Percentiles rank a stretch among this genome's conserved stretches.
phyloP scores from a whole-genome alignment of 2,888 invertebrate genomes.

The Erynnis tages region DNA sequence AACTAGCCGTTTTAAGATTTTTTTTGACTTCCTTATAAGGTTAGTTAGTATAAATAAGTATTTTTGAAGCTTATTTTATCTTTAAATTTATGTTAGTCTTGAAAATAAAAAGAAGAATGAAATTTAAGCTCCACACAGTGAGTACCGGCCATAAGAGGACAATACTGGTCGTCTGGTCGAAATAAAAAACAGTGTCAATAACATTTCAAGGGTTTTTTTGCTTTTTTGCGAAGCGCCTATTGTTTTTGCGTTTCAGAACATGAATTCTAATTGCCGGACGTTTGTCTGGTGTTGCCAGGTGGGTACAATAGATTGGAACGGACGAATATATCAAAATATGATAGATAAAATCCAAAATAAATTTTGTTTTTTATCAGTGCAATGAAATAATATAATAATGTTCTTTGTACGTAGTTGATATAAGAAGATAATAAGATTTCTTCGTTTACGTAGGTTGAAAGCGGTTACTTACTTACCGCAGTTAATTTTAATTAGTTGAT shows the following conservation, averaged over 20 bases:
- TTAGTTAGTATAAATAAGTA: too few relatives aligned
- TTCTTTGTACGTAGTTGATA: too few relatives aligned
- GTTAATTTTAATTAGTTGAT: too few relatives aligned
- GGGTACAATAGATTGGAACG: neutral
- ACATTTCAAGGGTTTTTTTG: slow-evolving; percentile 46
- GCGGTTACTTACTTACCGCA: too few relatives aligned
- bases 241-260: slow-evolving; percentile 35
- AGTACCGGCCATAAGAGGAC: slow-evolving; percentile 33
- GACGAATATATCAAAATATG: neutral
- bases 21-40: too few relatives aligned
- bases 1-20: too few relatives aligned
- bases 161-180: slow-evolving; percentile 46
- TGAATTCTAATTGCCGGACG: slow-evolving; percentile 33
- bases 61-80: too few relatives aligned
- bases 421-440: too few relatives aligned
- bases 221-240: slow-evolving; percentile 28
- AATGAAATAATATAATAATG: too few relatives aligned
- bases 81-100: too few relatives aligned
- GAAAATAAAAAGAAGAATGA: neutral
- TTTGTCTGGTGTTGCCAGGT: slow-evolving; percentile 31
- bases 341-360: neutral
- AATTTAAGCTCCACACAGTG: neutral
- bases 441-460: too few relatives aligned
- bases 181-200: slow-evolving; percentile 54
- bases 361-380: too few relatives aligned